phyloP scores from a whole-genome alignment of 2,888 invertebrate genomes.

The Theretra japonica region DNA sequence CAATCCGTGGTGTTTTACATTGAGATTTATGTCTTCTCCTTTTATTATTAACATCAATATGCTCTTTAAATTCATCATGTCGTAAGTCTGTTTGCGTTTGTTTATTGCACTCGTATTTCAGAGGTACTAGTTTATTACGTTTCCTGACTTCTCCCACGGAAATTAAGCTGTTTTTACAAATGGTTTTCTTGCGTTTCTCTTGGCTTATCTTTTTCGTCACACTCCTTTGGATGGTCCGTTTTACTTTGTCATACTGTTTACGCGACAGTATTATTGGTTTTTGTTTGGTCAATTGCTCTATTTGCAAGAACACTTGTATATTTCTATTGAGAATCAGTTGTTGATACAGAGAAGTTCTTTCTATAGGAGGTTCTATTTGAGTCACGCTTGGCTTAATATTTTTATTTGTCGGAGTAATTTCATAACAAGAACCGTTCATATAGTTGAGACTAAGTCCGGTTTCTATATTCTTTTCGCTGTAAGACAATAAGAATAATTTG shows the following conservation, averaged over 20 bases:
- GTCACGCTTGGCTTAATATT: slow-evolving; percentile 15
- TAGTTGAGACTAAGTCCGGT: slow-evolving; percentile 30
- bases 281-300: slow-evolving; percentile 59
- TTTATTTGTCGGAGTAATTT: neutral
- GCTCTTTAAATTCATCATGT: neutral
- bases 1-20: neutral
- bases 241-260: slow-evolving; percentile 70
- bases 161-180: slow-evolving; percentile 46
- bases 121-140: slow-evolving; percentile 37
- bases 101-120: slow-evolving; percentile 35
- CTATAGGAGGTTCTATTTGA: slow-evolving; percentile 33
- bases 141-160: slow-evolving; percentile 56
- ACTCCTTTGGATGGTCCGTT: slow-evolving; percentile 58
- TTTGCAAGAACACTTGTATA: slow-evolving; percentile 61
- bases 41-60: slow-evolving; percentile 24
- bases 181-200: slow-evolving; percentile 41
- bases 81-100: slow-evolving; percentile 45
- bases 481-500: slow-evolving; percentile 30
- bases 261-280: slow-evolving; percentile 64
- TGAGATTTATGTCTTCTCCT: slow-evolving; percentile 1
- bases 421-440: neutral
- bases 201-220: slow-evolving; percentile 41
- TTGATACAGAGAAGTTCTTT: slow-evolving; percentile 44
- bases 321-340: slow-evolving; percentile 59
- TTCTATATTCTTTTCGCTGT: slow-evolving; percentile 43